phyloP scores from a whole-genome alignment of 2,113 vertebrate species.

The Bujurquina vittata region DNA sequence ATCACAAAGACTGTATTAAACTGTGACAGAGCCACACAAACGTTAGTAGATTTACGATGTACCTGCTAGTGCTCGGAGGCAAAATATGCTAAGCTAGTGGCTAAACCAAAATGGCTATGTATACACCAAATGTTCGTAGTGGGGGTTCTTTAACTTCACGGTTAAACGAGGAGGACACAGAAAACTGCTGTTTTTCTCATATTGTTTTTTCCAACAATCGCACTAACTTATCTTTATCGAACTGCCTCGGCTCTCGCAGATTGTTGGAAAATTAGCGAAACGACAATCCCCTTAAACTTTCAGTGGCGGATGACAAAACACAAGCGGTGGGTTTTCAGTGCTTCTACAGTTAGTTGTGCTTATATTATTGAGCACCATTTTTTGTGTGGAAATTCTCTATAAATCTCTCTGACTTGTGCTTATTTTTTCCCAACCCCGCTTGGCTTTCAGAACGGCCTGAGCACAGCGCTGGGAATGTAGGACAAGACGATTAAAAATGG shows the following conservation, averaged over 20 bases:
- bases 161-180: accelerated
- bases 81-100: constrained; percentile 35
- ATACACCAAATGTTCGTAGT: constrained; percentile 46
- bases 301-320: constrained; percentile 17
- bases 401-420: not conserved
- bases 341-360: not conserved
- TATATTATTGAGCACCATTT: not conserved
- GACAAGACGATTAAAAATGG: constrained; percentile 85
- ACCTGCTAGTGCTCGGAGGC: not conserved
- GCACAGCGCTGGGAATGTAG: constrained; percentile 67
- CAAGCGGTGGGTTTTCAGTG: not conserved
- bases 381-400: not conserved
- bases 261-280: constrained; percentile 41
- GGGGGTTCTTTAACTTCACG: not conserved
- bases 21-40: not conserved
- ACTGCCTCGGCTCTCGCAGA: constrained; percentile 21
- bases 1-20: not conserved
- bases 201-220: not conserved
- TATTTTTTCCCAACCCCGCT: constrained; percentile 11
- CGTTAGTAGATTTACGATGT: not conserved
- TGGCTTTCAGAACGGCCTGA: constrained; percentile 25
- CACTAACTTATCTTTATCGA: constrained; percentile 22
- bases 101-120: constrained; percentile 53
- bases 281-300: constrained; percentile 44
- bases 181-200: accelerated